phyloP scores from a whole-genome alignment of 2,113 vertebrate species.

The Carollia perspicillata region DNA sequence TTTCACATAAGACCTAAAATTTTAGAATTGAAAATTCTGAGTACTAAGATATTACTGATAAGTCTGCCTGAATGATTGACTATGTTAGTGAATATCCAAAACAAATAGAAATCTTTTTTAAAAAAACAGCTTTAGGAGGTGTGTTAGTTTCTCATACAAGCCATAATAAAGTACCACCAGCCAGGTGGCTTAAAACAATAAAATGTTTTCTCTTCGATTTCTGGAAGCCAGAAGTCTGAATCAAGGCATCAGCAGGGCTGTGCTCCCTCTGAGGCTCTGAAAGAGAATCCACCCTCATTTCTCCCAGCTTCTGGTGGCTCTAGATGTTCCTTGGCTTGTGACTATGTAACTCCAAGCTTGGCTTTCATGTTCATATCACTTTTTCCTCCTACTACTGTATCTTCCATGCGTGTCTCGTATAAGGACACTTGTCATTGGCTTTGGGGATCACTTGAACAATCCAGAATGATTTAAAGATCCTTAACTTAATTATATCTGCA shows the following conservation, averaged over 20 bases:
- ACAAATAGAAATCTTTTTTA: not conserved
- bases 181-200: not conserved
- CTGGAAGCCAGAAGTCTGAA: not conserved
- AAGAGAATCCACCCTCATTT: not conserved
- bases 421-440: not conserved
- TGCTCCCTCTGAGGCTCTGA: not conserved
- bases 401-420: not conserved
- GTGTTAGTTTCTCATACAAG: not conserved
- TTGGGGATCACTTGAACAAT: not conserved
- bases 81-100: not conserved
- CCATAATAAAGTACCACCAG: not conserved
- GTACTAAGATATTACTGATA: not conserved
- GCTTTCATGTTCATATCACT: not conserved
- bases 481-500: not conserved
- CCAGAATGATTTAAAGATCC: not conserved
- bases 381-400: not conserved
- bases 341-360: not conserved
- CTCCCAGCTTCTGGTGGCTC: not conserved
- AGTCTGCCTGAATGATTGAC: not conserved
- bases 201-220: not conserved
- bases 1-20: not conserved
- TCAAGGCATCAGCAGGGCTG: not conserved
- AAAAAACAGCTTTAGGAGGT: not conserved
- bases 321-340: not conserved
- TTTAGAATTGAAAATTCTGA: not conserved